Base-by-base conservation (phyloP, 2,888 invertebrate species). In the Tenthredo notha region DNA sequence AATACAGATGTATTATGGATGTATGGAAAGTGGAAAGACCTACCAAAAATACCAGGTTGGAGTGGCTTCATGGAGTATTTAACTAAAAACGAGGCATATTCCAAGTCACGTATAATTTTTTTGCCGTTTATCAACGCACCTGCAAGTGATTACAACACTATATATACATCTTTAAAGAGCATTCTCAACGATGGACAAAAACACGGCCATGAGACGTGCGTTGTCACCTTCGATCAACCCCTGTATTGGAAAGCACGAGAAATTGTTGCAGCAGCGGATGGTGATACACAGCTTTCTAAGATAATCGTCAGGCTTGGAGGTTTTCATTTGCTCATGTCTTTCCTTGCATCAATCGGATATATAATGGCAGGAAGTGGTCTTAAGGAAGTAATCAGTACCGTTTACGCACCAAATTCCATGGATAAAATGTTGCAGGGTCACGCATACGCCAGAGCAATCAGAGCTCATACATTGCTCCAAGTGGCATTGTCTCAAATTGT, bases 371-470 rank as follows among this genome's bases (percentile, higher is more conserved):
- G 87, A n/a, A 87, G 87, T 85, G 89, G 88, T 9, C 83, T 88
- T 25, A 86, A 87, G 72, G 88, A 89, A 50, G 58, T 86, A 25
- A 84, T 88, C 29, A 84, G 85, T 58, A 37, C 18, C 50, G 85
- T 86, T 33, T 88, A 86, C 84, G 88, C 89, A 72, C 78, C 85
- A 67, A 85, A 84, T 54, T 87, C 88, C 33, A 87, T 86, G 67
- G 72, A 74, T 43, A 89, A 90, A 86, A 90, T 91, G n/a, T n/a
- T n/a, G n/a, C n/a, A n/a, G n/a, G n/a, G n/a, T n/a, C n/a, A n/a
- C n/a, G n/a, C n/a, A n/a, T 91, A 90, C 86, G 54, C 88, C 1
- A 86, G 90, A 40, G 90, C 89, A 72, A 88, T 91, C 21, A 85
- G 90, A 85, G 90, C 86, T 54, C 90, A 91, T 85, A 87, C 85